Percentiles rank a stretch among this genome's conserved stretches.
These are phyloP conservation scores for Actinernus sp. DNA, from an alignment of 92 coral and sea anemone species.

Conservation along the genomic window DNA sequence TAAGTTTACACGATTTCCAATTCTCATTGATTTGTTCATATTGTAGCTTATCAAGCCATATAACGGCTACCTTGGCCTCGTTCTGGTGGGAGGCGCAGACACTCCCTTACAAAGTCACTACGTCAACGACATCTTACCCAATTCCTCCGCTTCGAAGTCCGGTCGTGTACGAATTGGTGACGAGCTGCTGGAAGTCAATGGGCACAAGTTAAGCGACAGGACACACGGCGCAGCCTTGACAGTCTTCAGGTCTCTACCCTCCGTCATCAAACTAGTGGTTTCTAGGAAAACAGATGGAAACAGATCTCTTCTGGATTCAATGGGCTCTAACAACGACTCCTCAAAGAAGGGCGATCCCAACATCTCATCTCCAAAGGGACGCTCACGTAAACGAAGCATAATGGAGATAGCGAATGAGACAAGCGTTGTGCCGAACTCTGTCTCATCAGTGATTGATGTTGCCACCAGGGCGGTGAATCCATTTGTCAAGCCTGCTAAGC, in stretches of 20 bases:
- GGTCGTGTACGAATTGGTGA: conserved; percentile 79
- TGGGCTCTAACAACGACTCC: not conserved
- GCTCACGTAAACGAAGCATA: conserved; percentile 51
- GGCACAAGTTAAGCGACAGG: conserved; percentile 49
- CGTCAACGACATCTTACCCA: conserved; percentile 78
- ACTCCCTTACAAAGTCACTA: conserved; percentile 68
- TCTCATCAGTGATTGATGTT: conserved; percentile 56
- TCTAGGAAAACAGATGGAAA: conserved; percentile 65
- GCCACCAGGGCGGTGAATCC: conserved; percentile 25
- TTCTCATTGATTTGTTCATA: not conserved
- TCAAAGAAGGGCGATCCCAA: conserved; percentile 35
- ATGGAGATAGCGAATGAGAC: conserved; percentile 50
- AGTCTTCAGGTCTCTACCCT: conserved; percentile 67
- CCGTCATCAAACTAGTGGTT: conserved; percentile 61
- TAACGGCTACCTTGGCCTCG: conserved; percentile 77
- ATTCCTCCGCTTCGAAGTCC: conserved; percentile 77
- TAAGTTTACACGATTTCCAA: not conserved
- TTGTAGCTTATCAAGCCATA: conserved; percentile 70
- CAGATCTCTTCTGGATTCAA: conserved; percentile 35
- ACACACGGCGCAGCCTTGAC: conserved; percentile 64
- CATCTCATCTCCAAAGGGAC: conserved; percentile 50
- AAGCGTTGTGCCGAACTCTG: conserved; percentile 44
- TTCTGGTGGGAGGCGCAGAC: conserved; percentile 79
- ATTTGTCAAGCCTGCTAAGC: conserved; percentile 46
- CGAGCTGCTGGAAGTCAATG: conserved; percentile 76